phyloP scores from a whole-genome alignment of 64 coral and sea anemone genomes.

The Pachyseris speciosa region DNA sequence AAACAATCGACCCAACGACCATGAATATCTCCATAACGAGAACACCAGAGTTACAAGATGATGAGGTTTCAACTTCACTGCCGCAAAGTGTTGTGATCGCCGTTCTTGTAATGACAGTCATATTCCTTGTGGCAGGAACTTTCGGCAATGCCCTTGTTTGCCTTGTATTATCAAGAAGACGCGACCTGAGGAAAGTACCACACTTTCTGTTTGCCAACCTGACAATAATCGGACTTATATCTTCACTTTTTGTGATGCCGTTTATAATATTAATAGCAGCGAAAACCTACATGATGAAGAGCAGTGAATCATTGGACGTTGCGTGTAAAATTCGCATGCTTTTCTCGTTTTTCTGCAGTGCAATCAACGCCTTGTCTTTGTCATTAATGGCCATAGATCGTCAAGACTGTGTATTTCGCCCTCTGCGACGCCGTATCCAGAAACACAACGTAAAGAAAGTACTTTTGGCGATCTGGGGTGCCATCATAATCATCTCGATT shows the following conservation, averaged over 20 bases:
- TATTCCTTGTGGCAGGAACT: neutral
- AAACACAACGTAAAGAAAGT: neutral
- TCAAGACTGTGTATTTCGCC: neutral
- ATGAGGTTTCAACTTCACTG: neutral
- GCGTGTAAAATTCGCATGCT: neutral
- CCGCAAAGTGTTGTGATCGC: neutral
- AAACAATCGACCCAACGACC: neutral
- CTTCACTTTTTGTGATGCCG: neutral
- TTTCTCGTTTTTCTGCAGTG: neutral
- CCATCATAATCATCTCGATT: neutral
- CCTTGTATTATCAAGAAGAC: neutral
- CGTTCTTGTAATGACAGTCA: neutral
- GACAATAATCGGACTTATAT: neutral
- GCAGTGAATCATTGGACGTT: neutral
- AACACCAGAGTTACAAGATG: neutral
- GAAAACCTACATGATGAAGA: neutral
- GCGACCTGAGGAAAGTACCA: neutral
- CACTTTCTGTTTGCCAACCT: slow-evolving; percentile 3
- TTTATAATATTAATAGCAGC: neutral
- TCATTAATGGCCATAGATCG: slow-evolving; percentile 6
- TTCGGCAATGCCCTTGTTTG: neutral
- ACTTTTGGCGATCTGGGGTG: neutral
- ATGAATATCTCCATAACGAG: neutral
- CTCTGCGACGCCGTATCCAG: neutral
- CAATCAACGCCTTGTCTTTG: neutral